Percentiles rank a stretch among this genome's conserved stretches.
Conservation (phyloP, 2,113 vertebrate genomes). For the Grammomys dolichurus region DNA sequence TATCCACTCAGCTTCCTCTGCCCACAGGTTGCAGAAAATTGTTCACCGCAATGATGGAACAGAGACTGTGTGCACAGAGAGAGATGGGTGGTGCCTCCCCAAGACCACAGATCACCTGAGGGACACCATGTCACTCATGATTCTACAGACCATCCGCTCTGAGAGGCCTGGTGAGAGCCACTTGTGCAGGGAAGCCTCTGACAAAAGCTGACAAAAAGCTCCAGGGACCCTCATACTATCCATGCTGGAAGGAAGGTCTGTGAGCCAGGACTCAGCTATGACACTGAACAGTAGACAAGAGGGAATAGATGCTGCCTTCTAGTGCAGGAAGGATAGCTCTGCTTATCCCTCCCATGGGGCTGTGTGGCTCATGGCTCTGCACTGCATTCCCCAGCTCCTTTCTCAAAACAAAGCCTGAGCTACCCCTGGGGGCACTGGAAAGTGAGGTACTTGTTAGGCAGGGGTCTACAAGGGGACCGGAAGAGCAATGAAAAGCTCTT, state of each 20-base stretch:
- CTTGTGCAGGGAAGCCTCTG: not conserved
- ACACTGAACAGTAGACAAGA: not conserved
- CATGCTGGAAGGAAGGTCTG: not conserved
- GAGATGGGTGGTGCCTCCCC: slow-evolving; percentile 95
- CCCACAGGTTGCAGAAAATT: slow-evolving; percentile 90
- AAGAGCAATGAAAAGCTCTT: not conserved
- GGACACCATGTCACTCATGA: slow-evolving; percentile 94
- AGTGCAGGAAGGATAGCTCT: rapidly evolving
- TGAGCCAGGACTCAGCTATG: not conserved
- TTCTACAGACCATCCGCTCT: slow-evolving; percentile 91
- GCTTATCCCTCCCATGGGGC: not conserved
- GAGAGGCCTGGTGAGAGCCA: slow-evolving; percentile 88
- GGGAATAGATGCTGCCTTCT: not conserved
- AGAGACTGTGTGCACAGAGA: slow-evolving; percentile 91
- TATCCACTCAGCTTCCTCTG: not conserved
- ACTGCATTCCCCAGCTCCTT: not conserved
- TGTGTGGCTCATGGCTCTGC: not conserved
- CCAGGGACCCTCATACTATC: not conserved
- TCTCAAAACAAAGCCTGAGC: too few relatives aligned
- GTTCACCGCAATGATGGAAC: slow-evolving; percentile 89
- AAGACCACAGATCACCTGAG: slow-evolving; percentile 94
- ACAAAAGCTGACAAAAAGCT: too few relatives aligned
- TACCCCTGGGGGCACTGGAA: not conserved
- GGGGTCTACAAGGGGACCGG: rapidly evolving
- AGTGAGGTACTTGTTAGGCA: not conserved